These are phyloP conservation scores for Recurvirostra avosetta DNA, from an alignment of 2,113 vertebrate genomes.

Conservation along the genomic window DNA sequence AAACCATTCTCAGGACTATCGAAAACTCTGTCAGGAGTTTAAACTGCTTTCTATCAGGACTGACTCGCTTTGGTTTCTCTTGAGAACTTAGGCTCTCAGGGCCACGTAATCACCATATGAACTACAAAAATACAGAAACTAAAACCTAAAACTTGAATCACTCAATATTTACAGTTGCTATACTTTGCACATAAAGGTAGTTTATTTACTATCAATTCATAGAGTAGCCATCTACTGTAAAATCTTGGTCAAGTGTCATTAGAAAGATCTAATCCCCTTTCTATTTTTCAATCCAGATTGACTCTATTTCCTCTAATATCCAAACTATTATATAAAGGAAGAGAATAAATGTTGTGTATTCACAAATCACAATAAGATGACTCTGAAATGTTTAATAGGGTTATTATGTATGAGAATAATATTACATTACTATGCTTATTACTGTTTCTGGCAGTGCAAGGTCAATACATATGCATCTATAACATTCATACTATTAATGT, in stretches of 20 bases:
- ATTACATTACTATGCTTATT: background rate
- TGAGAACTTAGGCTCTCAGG: background rate
- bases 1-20: background rate
- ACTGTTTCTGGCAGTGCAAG: background rate
- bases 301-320: background rate
- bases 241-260: background rate
- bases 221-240: background rate
- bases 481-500: background rate
- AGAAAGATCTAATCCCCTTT: background rate
- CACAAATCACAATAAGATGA: background rate
- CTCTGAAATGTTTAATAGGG: conserved; percentile 23
- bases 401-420: conserved; percentile 2
- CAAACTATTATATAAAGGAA: background rate
- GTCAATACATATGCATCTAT: background rate
- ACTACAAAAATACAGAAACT: background rate
- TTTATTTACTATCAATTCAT: background rate
- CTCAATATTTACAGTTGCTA: background rate
- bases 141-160: background rate
- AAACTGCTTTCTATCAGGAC: background rate
- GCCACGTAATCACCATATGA: background rate
- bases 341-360: background rate
- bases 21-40: background rate
- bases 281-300: background rate
- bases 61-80: background rate
- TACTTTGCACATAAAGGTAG: background rate